phyloP scores from a whole-genome alignment of 2,888 invertebrate genomes.

The Rhimphoctona megacephalus region DNA sequence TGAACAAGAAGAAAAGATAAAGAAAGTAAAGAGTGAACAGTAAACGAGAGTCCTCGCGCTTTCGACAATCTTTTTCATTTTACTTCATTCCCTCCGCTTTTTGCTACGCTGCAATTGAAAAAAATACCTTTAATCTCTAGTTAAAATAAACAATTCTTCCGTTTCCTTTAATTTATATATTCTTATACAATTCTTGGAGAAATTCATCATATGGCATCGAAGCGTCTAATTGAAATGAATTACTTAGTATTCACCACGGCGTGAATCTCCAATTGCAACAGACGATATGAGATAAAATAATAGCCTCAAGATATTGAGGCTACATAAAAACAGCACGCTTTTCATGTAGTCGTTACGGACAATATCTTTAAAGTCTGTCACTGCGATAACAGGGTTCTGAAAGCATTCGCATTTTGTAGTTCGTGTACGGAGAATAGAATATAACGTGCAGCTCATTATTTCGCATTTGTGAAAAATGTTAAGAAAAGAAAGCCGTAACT shows the following conservation, averaged over 20 bases:
- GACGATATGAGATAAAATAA: neutral
- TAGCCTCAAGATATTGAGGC: too few species aligned
- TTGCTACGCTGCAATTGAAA: slow-evolving; percentile 1
- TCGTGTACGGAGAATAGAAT: neutral
- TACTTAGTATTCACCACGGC: slow-evolving; percentile 22
- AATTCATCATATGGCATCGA: slow-evolving; percentile 27
- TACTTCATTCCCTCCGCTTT: slow-evolving; percentile 8
- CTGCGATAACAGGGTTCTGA: neutral
- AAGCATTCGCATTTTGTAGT: neutral
- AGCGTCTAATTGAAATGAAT: slow-evolving; percentile 47
- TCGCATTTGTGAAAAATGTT: neutral
- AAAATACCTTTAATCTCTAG: neutral
- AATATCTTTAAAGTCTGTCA: neutral
- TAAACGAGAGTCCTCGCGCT: slow-evolving; percentile 19
- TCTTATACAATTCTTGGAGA: slow-evolving; percentile 7
- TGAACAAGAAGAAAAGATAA: neutral
- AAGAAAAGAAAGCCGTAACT: neutral
- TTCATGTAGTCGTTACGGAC: neutral
- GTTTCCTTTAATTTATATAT: neutral
- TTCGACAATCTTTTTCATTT: slow-evolving; percentile 39
- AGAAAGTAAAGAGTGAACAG: slow-evolving; percentile 1
- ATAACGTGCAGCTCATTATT: neutral
- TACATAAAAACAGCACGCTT: neutral
- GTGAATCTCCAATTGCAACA: slow-evolving; percentile 10
- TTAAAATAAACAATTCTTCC: slow-evolving; percentile 18